These are phyloP conservation scores for Mohoua ochrocephala DNA, from an alignment of 2,113 vertebrate species.

Conservation along the genomic window DNA sequence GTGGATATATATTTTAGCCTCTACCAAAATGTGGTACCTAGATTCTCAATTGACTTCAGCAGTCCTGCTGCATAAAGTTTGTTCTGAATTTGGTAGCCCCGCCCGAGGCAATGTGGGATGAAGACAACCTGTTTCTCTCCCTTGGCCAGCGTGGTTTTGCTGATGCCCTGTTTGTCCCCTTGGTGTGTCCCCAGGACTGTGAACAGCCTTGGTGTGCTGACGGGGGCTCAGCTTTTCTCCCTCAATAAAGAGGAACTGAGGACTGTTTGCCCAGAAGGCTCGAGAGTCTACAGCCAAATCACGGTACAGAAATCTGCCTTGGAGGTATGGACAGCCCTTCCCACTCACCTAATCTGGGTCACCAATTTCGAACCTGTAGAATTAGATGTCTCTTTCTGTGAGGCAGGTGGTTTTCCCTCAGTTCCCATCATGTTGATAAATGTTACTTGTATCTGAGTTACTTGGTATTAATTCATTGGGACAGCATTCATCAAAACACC, in stretches of 20 bases:
- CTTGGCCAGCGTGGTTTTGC: neutral
- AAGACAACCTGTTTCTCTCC: neutral
- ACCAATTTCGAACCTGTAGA: rapidly evolving
- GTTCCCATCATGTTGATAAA: rapidly evolving
- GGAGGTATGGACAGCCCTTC: conserved; percentile 75
- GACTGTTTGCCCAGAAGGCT: conserved; percentile 90
- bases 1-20: neutral
- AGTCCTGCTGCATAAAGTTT: neutral
- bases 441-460: neutral
- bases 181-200: conserved; percentile 77
- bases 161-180: neutral
- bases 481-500: neutral
- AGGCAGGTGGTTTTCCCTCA: neutral
- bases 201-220: conserved; percentile 90
- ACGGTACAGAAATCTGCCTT: conserved; percentile 91
- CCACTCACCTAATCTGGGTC: neutral
- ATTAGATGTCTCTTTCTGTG: neutral
- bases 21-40: neutral
- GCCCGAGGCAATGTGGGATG: neutral
- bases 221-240: conserved; percentile 94
- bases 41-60: neutral
- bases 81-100: neutral
- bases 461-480: neutral
- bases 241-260: conserved; percentile 95
- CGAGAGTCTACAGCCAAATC: conserved; percentile 91